Base-by-base conservation (phyloP, 2,797 vertebrate species). In the Simalia tracyae region DNA sequence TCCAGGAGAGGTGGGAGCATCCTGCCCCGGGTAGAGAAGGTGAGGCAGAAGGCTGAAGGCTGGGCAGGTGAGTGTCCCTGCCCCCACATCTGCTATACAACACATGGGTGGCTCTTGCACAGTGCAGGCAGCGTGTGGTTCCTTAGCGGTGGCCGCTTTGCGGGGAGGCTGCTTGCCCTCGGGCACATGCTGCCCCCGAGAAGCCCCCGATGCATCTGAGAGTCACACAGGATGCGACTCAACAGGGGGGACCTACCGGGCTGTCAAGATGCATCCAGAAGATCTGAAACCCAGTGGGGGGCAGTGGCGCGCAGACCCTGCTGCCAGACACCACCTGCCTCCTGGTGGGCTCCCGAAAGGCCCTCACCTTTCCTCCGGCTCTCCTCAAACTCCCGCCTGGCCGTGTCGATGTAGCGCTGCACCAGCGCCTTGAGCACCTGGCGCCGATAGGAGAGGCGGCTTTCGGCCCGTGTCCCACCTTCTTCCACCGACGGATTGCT, bases 401-500 rank as follows among this genome's bases (percentile, higher is more conserved):
- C 98, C 0, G 98, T 98, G 92, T 99, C 98, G 1, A 98, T 98
- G 96, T 98, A 99, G 36, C 98, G 97, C 91, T 98, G 98, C 26
- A 99, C 98, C 96, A 99, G 95, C 50, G 98, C 98, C 81, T 97
- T 96, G 93, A 98, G 98, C 95, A 99, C 98, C 63, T 98, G 98
- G 94, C 98, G 98, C 61, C 97, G 97, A 93, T 99, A 99, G 3
- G 98, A 97, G 7, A 96, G 28, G 10, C 94, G 93, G 63, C 90
- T 96, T 36, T 98, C 97, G 14, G 59, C 56, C 1, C 89, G 36
- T 24, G 56, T 17, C 50, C 46, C 59, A 1, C 89, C 60, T 61
- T 63, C 81, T 46, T 95, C 92, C 93, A 87, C 1, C 5, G 68
- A 84, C 0, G 95, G 93, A 17, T 96, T 97, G n/a, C 93, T 91